A percentile compares a stretch with the other conserved stretches of the same genome.
Conservation (phyloP, 2,888 invertebrate species). For the Hemistola chrysoprasaria region DNA sequence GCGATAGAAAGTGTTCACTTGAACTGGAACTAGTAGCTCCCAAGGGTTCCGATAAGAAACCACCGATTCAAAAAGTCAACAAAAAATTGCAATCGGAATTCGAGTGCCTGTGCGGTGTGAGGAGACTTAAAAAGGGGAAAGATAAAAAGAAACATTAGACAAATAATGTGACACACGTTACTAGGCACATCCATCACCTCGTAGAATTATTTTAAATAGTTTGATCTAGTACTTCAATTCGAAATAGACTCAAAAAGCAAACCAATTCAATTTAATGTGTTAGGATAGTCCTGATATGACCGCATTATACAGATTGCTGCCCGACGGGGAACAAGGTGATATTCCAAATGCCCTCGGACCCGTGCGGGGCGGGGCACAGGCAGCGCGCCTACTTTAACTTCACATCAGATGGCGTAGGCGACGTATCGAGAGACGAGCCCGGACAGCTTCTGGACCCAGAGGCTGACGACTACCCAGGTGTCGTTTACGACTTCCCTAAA, state of each 20-base stretch:
- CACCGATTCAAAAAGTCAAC: slow-evolving; percentile 66
- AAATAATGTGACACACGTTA: too few species aligned
- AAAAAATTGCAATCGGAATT: slow-evolving; percentile 59
- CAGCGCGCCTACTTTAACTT: slow-evolving; percentile 69
- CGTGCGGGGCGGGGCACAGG: slow-evolving; percentile 63
- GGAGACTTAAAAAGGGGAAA: slow-evolving; percentile 46
- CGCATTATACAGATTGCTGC: slow-evolving; percentile 76
- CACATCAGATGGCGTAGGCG: slow-evolving; percentile 67
- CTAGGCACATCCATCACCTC: too few species aligned
- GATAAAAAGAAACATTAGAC: slow-evolving; percentile 37
- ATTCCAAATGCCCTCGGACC: slow-evolving; percentile 70
- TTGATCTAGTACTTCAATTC: too few species aligned
- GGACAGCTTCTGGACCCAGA: slow-evolving; percentile 51
- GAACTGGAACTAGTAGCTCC: slow-evolving; percentile 87
- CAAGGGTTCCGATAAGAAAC: slow-evolving; percentile 80
- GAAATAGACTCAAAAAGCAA: too few species aligned
- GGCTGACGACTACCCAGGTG: slow-evolving; percentile 59
- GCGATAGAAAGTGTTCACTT: slow-evolving; percentile 83
- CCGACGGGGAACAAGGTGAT: slow-evolving; percentile 73
- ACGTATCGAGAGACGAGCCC: slow-evolving; percentile 65
- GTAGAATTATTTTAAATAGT: too few species aligned
- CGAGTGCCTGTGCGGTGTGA: slow-evolving; percentile 60
- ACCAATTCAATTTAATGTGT: too few species aligned
- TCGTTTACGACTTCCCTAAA: slow-evolving; percentile 57
- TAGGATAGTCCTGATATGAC: slow-evolving; percentile 29